Conservation (phyloP, 2,113 vertebrate species). For the Carassius carassius region DNA sequence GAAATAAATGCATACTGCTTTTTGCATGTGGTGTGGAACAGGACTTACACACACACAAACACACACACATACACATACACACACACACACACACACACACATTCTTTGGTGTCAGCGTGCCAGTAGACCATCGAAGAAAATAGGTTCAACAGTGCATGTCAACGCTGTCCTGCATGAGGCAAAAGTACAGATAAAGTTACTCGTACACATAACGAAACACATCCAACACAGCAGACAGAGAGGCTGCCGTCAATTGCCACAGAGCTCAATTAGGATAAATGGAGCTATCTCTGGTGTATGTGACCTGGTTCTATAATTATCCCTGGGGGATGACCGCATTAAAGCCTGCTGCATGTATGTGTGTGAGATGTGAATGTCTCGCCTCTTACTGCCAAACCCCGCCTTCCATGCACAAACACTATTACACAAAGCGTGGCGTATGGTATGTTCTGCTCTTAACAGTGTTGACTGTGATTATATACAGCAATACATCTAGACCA, state of each 20-base stretch:
- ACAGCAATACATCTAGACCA: no score
- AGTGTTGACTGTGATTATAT: no score
- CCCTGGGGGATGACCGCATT: constrained; percentile 59
- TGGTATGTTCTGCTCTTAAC: no score
- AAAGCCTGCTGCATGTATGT: constrained; percentile 40
- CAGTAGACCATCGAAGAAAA: constrained; percentile 41
- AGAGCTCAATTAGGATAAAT: constrained; percentile 63
- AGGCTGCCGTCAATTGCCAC: constrained; percentile 64
- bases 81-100: no score
- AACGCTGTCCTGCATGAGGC: constrained; percentile 15
- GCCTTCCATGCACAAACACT: no score
- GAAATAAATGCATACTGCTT: no score
- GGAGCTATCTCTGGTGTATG: constrained; percentile 65
- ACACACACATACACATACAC: no score
- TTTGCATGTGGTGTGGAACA: no score
- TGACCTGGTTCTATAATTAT: constrained; percentile 72
- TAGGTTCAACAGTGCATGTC: constrained; percentile 3
- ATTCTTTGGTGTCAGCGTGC: neutral
- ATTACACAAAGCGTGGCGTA: no score
- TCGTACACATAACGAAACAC: neutral
- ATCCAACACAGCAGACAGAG: constrained; percentile 35
- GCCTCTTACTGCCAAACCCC: constrained; percentile 2
- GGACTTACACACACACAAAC: no score
- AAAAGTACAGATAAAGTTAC: constrained; percentile 35
- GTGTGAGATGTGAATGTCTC: constrained; percentile 42